These are phyloP conservation scores for Mesocentrotus franciscanus DNA, from an alignment of 53 echinoderm and acorn worm genomes.

Conservation along the genomic window DNA sequence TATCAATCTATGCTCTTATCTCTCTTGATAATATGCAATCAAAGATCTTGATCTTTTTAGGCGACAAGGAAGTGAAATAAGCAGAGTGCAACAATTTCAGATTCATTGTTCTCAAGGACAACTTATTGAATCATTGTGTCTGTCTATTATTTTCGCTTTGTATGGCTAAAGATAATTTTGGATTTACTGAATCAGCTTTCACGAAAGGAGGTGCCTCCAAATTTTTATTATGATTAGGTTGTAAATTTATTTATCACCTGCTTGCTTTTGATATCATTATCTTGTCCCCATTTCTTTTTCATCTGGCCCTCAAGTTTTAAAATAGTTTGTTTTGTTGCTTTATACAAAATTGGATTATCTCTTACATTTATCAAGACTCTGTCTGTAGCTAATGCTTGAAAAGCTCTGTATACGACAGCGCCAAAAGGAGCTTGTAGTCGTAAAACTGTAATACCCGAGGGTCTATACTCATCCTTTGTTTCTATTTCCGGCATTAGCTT, in stretches of 20 bases:
- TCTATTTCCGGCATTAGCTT: not conserved
- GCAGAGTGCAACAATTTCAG: not conserved
- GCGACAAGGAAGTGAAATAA: not conserved
- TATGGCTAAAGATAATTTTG: slow-evolving; percentile 27
- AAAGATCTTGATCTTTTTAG: not conserved
- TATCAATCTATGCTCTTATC: not conserved
- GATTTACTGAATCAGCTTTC: slow-evolving; percentile 23
- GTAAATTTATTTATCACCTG: slow-evolving; percentile 20
- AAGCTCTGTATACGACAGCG: not conserved
- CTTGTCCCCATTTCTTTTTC: not conserved
- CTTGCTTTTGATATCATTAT: not conserved
- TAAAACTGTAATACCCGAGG: not conserved
- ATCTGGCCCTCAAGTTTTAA: not conserved
- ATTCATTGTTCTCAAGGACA: not conserved
- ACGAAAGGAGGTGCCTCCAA: slow-evolving; percentile 3
- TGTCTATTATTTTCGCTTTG: not conserved
- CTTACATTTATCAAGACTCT: not conserved
- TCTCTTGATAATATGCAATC: not conserved
- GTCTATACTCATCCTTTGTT: not conserved
- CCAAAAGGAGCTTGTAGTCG: not conserved
- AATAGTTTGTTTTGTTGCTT: not conserved
- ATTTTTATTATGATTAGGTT: slow-evolving; percentile 36
- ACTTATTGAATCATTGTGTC: not conserved
- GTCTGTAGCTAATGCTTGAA: not conserved
- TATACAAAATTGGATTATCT: not conserved